Conservation (phyloP, 2,797 vertebrate genomes). For the Etheostoma nigrum region DNA sequence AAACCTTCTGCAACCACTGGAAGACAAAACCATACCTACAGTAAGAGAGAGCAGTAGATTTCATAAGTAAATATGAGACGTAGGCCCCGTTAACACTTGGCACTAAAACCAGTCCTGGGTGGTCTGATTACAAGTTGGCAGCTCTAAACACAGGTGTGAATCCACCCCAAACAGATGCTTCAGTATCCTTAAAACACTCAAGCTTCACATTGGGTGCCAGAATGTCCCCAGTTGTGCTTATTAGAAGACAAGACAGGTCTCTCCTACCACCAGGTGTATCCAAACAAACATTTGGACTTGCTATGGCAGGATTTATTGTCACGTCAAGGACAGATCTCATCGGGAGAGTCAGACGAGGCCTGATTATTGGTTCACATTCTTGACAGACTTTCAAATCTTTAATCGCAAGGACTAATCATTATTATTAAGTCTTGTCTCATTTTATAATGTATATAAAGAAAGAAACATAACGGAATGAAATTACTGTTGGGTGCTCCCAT, state of each 20-base stretch:
- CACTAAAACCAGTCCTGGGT: slow-evolving; percentile 43
- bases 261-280: neutral
- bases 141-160: slow-evolving; percentile 50
- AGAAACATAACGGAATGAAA: too few species aligned
- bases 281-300: neutral
- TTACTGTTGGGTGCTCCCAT: too few species aligned
- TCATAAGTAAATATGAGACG: slow-evolving; percentile 23
- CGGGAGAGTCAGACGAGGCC: neutral
- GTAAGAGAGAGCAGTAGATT: slow-evolving; percentile 27
- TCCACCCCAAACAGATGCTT: slow-evolving; percentile 46
- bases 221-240: slow-evolving; percentile 13
- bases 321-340: too few species aligned
- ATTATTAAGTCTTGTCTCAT: neutral
- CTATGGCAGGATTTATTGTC: neutral
- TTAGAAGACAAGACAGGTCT: slow-evolving; percentile 1
- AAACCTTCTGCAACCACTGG: slow-evolving; percentile 41
- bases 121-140: slow-evolving; percentile 58
- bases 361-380: neutral
- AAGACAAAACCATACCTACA: slow-evolving; percentile 29
- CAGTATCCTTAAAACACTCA: slow-evolving; percentile 10
- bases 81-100: slow-evolving; percentile 34
- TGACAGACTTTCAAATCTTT: neutral
- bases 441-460: too few species aligned
- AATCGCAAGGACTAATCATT: too few species aligned
- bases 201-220: slow-evolving; percentile 14